Evolutionary conservation across 2,113 vertebrate species (phyloP), one percentile per base, ranked within the genome.

Genomic region (Acrocephalus kingi): DNA sequence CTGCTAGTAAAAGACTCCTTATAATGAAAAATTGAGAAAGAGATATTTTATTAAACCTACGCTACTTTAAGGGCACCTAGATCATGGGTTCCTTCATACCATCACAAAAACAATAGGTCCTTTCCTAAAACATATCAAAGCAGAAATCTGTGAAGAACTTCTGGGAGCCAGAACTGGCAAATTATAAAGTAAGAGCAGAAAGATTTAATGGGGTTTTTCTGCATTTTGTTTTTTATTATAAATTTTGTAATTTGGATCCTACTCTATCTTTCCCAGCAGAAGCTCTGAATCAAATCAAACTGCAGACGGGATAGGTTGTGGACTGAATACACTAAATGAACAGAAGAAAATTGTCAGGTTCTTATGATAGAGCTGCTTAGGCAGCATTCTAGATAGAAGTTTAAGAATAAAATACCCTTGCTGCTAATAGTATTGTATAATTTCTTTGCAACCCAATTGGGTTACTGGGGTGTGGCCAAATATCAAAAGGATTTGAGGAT

Each of bases 131-230:
- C 2, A 11, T 20, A 56, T 25, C n/a, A 87, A 39, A 84, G 6
- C 13, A 76, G 37, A 85, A 79, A 30, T 27, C 28, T 49, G 2
- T 85, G 24, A 54, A 49, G 37, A 66, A 35, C 0, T 15, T 46
- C 21, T 25, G 0, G 8, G 11, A 11, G 3, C 1, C n/a, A 75
- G 52, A 82, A 63, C 4, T n/a, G 30, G 13, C 6, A 67, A 76
- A 85, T 45, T 17, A 13, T 15, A 64, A 61, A 13, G 3, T 33
- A 35, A 69, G 18, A 66, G 13, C 3, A 54, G 28, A 81, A 93
- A 81, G 9, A 68, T 9, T 23, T 31, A 62, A 23, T 10, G 0
- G 8, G 37, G 27, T 43, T 45, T 69, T 49, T 9, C 11, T 25
- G 5, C 30, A 10, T 68, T 77, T 72, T 49, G 2, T 1, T 21